Evolutionary conservation across 2,888 invertebrate genomes (phyloP), one percentile per base, ranked within the genome.

Genomic region (Melinaea marsaeus): DNA sequence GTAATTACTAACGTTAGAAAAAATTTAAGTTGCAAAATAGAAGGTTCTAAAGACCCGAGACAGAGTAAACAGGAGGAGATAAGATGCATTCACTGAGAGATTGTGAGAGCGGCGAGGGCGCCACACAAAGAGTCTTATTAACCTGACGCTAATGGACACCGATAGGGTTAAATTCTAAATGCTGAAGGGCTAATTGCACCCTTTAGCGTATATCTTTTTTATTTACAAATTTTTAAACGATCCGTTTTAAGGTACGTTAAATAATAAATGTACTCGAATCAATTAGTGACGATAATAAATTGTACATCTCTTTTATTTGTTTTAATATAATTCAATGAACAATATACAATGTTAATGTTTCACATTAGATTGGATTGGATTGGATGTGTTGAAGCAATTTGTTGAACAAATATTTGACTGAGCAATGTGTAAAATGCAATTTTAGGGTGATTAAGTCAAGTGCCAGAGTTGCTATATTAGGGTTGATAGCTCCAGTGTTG

Each of bases 51-150:
- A 78, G 51, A 51, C 51, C 79, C 64, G 71, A 73, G 75, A 74
- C 73, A 72, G 76, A 77, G 84, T 84, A 89, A 88, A 88, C 86
- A 88, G 73, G 77, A 74, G 77, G 73, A 86, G 88, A 86, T 86
- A 86, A 86, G 86, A 79, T 81, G 84, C 83, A 88, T 89, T 90
- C 87, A 89, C 76, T 78, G 81, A 77, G 70, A 85, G 86, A 87
- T 86, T 86, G 85, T 88, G 79, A 86, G 84, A 83, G 81, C 79
- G 75, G 67, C 73, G 79, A 79, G 84, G 74, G 76, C 70, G 71
- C 65, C 75, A 79, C 75, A 88, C 87, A 89, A 88, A 88, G 84
- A 84, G 84, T 80, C 84, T 84, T 88, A 87, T 88, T 88, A 88
- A 85, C 87, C 86, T 79, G 77, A 81, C 83, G 81, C 83, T 86